Conservation (phyloP, 2,113 vertebrate genomes). For the Opisthocomus hoazin region DNA sequence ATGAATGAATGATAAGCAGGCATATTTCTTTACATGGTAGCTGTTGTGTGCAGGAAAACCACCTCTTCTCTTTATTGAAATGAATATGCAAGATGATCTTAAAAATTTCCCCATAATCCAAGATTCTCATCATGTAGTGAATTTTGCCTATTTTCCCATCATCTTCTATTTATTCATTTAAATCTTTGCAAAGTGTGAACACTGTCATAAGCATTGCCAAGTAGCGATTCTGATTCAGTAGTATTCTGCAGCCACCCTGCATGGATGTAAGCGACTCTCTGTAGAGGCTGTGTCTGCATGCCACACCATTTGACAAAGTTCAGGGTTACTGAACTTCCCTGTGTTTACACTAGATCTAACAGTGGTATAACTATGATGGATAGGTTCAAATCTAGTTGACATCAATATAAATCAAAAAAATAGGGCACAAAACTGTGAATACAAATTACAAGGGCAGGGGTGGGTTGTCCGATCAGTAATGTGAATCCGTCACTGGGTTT, state of each 20-base stretch:
- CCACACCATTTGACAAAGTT: background rate
- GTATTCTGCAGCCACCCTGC: background rate
- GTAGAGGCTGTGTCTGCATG: background rate
- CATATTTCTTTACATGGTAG: background rate
- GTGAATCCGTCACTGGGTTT: background rate
- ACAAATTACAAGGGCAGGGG: background rate
- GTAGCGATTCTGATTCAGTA: background rate
- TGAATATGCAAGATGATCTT: background rate
- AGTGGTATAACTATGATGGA: background rate
- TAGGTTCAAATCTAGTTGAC: background rate
- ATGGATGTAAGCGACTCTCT: accelerated
- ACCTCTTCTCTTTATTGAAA: background rate
- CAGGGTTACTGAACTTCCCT: background rate
- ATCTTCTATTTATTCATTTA: background rate
- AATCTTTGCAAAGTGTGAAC: background rate
- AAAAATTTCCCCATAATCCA: background rate
- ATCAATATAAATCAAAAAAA: background rate
- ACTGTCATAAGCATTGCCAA: background rate
- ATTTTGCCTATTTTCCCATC: background rate
- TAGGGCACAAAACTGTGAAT: conserved; percentile 22
- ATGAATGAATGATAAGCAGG: background rate
- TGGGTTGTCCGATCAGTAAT: accelerated
- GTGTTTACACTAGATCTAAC: background rate
- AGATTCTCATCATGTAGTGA: background rate
- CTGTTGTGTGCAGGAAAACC: background rate